These are phyloP conservation scores for Calycopis cecrops DNA, from an alignment of 1,140 invertebrate genomes.

Conservation along the genomic window DNA sequence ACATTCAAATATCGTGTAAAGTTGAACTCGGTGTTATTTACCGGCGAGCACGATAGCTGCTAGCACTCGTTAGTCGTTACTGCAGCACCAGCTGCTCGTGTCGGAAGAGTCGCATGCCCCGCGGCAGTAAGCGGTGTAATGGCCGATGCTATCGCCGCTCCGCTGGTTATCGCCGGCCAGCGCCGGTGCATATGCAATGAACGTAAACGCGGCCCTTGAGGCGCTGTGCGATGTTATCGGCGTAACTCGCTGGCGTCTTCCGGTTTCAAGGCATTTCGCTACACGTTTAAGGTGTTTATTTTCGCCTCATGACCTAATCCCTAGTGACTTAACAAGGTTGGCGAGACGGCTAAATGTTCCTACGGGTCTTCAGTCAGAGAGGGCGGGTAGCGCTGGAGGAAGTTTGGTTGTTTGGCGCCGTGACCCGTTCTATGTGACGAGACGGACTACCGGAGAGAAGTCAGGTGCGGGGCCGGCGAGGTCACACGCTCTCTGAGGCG, in stretches of 20 bases:
- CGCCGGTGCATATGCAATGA: conserved; percentile 5
- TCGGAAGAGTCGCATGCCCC: background rate
- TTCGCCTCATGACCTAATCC: too few relatives aligned
- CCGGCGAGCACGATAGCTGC: background rate
- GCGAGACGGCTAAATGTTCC: too few relatives aligned
- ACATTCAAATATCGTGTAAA: background rate
- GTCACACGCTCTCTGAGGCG: too few relatives aligned
- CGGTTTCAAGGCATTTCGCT: background rate
- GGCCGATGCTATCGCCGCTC: conserved; percentile 3
- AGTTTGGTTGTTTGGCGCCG: too few relatives aligned
- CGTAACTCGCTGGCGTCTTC: background rate
- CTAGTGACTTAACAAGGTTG: too few relatives aligned
- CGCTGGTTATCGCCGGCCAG: background rate
- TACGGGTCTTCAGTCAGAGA: too few relatives aligned
- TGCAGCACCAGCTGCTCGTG: background rate
- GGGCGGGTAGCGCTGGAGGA: too few relatives aligned
- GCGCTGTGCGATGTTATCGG: background rate
- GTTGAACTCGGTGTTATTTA: background rate
- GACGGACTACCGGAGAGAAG: too few relatives aligned
- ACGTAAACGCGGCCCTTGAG: background rate
- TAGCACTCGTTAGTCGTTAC: background rate
- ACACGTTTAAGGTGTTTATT: too few relatives aligned
- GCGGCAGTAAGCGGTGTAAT: conserved; percentile 3
- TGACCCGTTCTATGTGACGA: too few relatives aligned
- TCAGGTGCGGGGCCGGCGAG: too few relatives aligned